Evolutionary conservation across 2,888 invertebrate species (phyloP), one percentile per base, ranked within the genome.

Genomic region (Mayetiola destructor): DNA sequence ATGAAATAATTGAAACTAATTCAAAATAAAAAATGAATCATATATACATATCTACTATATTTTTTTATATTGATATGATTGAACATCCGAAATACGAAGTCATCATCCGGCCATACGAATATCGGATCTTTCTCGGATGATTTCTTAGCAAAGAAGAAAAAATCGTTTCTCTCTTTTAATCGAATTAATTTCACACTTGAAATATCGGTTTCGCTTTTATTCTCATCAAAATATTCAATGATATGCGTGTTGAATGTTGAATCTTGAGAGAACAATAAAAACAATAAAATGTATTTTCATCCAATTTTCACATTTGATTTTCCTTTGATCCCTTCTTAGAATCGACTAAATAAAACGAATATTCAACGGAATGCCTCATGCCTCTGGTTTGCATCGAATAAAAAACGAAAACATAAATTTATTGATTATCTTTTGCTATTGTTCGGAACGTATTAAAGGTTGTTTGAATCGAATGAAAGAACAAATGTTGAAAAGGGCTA

Each of bases 131-230:
- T 27, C 48, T n/a, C 27, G 27, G n/a, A 3, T 14, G 14, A 27
- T 42, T 42, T 39, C 39, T 18, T 4, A 10, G 16, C 12, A 21
- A 16, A 48, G n/a, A 27, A 27, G 48, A 48, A 27, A 48, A 48
- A 27, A 48, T 12, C 42, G 42, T 3, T 9, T 32, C 5, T 29
- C 16, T 29, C 36, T 55, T 55, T 21, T 55, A 55, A 55, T 55
- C 55, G 37, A 55, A 55, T 55, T 55, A 55, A 55, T 55, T 55
- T 55, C 55, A 55, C 55, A 55, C 55, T 55, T 55, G 35, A 36
- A 55, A 20, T 16, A 37, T 53, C n/a, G n/a, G 48, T 23, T 27
- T 48, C 48, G 27, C 27, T 27, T 48, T 48, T 48, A 21, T 32
- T 32, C 12, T 42, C 42, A 42, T 42, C n/a, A n/a, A n/a, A 42